Base-by-base conservation (phyloP, 2,113 vertebrate species). In the Genyomyrus donnyi region DNA sequence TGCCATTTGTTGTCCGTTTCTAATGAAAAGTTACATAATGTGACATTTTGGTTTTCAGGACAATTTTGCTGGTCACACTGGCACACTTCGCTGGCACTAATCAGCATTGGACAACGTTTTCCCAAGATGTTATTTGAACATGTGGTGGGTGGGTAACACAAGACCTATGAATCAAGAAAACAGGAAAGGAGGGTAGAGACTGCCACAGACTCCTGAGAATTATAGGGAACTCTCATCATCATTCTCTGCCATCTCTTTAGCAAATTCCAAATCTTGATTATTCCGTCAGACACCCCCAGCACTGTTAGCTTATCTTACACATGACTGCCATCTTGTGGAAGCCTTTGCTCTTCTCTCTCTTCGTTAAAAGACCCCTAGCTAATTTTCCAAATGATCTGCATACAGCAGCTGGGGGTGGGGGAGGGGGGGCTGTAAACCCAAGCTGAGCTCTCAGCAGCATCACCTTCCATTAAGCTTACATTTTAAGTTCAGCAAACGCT, bases 221-320 rank as follows among this genome's bases (percentile, higher is more conserved):
- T 95, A 99, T 0, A 98, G 98, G 91, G 98, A 99, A 91, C 98
- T 98, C 0, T 99, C 98, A 0, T 99, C 98, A 0, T 99, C 98
- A 0, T 99, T 98, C 93, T 99, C 98, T 0, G 31, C 35, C 35
- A 80, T 42, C 35, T 80, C 74, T 42, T 77, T 80, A 17, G 74
- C 15, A 42, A 80, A 99, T 94, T 99, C 98, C 95, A 99, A 95
- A 93, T 99, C 98, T 92, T 99, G 98, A 77, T 77, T 15, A 77
- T 80, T 80, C 5, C 74, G 1, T 42, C 74, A 19, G 13, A 80
- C 35, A 42, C 74, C 35, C 35, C 74, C 13, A 42, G n/a, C 31
- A 39, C 74, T 39, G 17, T 17, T 3, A 80, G 11, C 13, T 42
- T 42, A 42, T 42, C 6, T 80, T 42, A 42, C 15, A 80, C 35